Evolutionary conservation across 2,888 invertebrate species (phyloP).

Genomic region (Enchytraeus crypticus): DNA sequence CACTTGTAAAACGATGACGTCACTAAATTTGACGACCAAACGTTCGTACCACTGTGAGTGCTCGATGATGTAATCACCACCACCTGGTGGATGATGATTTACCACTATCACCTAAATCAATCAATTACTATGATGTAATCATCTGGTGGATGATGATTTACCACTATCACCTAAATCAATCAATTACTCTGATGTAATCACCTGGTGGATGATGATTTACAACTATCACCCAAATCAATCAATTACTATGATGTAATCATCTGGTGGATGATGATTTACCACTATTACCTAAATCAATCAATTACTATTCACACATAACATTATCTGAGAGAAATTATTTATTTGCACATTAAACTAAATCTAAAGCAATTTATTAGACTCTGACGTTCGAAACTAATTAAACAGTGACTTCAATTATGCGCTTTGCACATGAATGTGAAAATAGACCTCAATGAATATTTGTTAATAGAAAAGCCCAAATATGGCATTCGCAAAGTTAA

Average conservation of each 20-base stretch:
- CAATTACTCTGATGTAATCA: not conserved
- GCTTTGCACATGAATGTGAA: too few species aligned
- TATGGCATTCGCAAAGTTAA: too few species aligned
- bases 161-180: slow-evolving; percentile 10
- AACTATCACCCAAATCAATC: slow-evolving; percentile 9
- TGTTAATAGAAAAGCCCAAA: too few species aligned
- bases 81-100: slow-evolving; percentile 16
- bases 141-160: slow-evolving; percentile 16
- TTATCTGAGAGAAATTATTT: too few species aligned
- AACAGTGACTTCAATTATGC: too few species aligned
- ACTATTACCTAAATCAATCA: slow-evolving; percentile 11
- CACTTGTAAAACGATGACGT: slow-evolving; percentile 18
- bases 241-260: not conserved
- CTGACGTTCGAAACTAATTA: too few species aligned
- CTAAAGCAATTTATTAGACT: too few species aligned
- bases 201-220: slow-evolving; percentile 16
- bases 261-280: slow-evolving; percentile 15
- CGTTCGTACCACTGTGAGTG: slow-evolving; percentile 6
- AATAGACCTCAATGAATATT: too few species aligned
- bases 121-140: not conserved
- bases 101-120: slow-evolving; percentile 11
- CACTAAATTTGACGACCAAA: slow-evolving; percentile 13
- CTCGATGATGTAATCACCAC: slow-evolving; percentile 4
- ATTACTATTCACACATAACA: too few species aligned
- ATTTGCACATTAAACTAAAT: too few species aligned